Conservation (phyloP, 2,888 invertebrate genomes). For the Drosophila monieri region DNA sequence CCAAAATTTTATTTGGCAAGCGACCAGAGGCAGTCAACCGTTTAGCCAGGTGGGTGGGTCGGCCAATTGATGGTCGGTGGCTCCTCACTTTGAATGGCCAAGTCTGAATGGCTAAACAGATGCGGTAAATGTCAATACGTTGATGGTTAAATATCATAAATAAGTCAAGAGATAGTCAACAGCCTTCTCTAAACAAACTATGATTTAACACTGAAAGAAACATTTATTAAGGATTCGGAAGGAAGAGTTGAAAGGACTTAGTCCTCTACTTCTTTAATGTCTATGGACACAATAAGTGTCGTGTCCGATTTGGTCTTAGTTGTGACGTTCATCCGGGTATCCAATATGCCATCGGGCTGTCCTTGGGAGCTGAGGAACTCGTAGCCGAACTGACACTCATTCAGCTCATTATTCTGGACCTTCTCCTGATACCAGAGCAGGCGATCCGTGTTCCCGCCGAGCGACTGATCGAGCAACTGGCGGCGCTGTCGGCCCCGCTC, state of each 20-base stretch:
- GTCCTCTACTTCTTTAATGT: background rate
- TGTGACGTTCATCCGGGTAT: background rate
- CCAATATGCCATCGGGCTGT: background rate
- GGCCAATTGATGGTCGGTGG: background rate
- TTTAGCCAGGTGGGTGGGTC: slow-evolving; percentile 29
- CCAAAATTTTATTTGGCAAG: slow-evolving; percentile 46
- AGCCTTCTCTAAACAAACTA: background rate
- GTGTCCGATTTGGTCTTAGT: background rate
- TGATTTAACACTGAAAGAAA: background rate
- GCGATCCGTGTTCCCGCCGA: slow-evolving; percentile 81
- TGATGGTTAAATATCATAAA: background rate
- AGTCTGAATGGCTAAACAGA: background rate
- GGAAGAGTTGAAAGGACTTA: background rate
- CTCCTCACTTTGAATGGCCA: slow-evolving; percentile 15
- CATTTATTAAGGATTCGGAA: slow-evolving; percentile 6
- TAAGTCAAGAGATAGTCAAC: background rate
- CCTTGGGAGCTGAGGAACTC: slow-evolving; percentile 48
- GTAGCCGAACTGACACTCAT: slow-evolving; percentile 76
- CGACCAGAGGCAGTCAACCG: slow-evolving; percentile 32
- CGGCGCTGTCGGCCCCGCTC: slow-evolving; percentile 80
- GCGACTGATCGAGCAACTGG: slow-evolving; percentile 75
- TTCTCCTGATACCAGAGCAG: slow-evolving; percentile 70
- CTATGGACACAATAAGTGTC: background rate
- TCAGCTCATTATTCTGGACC: slow-evolving; percentile 51
- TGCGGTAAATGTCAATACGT: background rate